phyloP scores from a whole-genome alignment of 2,797 vertebrate genomes.

The Sorex maritimensis region DNA sequence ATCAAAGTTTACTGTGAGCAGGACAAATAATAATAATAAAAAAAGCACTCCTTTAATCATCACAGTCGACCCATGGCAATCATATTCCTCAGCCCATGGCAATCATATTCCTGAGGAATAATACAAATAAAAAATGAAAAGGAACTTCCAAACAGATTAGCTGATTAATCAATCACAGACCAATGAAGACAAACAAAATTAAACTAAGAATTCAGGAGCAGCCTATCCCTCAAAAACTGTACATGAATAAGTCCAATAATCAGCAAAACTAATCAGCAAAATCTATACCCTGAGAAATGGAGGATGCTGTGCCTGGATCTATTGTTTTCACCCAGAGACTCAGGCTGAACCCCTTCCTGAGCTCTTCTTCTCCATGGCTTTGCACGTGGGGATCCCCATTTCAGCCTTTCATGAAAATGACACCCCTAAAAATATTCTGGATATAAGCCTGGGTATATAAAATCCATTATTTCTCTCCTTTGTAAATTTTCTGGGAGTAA shows the following conservation, averaged over 20 bases:
- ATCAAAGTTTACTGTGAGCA: constrained; percentile 26
- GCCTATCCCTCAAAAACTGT: neutral
- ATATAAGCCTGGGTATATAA: neutral
- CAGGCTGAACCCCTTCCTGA: neutral
- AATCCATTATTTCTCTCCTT: neutral
- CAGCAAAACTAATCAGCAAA: neutral
- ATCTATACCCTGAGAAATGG: neutral
- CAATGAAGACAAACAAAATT: constrained; percentile 5
- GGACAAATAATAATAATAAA: neutral
- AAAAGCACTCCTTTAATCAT: neutral
- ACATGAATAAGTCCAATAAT: neutral
- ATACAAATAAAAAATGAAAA: constrained; percentile 19
- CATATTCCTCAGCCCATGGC: neutral
- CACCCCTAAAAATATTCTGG: neutral
- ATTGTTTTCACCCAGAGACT: neutral
- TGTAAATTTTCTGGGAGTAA: neutral
- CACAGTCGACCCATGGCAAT: neutral
- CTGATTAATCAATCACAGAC: constrained; percentile 6
- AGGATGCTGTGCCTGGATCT: neutral
- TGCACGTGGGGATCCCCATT: neutral
- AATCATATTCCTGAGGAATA: neutral
- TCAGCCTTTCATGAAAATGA: neutral
- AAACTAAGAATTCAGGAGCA: constrained; percentile 39
- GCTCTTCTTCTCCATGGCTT: neutral
- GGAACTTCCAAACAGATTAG: neutral